phyloP scores from a whole-genome alignment of 2,797 vertebrate species.

The Lutjanus campechanus region DNA sequence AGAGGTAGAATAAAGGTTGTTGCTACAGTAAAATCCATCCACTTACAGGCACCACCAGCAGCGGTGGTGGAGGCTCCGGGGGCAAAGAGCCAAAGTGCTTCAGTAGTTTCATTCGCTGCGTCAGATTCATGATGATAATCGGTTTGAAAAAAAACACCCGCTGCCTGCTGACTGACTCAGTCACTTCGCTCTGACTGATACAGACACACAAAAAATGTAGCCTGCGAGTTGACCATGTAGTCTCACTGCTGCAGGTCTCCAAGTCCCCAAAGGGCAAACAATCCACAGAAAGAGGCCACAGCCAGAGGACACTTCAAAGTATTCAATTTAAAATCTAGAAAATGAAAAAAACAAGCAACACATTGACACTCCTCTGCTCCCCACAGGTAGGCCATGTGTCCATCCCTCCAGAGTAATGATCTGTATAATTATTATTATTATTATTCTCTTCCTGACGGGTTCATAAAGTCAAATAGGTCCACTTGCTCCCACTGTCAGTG shows the following conservation, averaged over 20 bases:
- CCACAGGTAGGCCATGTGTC: not conserved
- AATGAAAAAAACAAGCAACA: not conserved
- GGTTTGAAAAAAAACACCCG: slow-evolving; percentile 11
- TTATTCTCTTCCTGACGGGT: slow-evolving; percentile 5
- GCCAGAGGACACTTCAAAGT: not conserved
- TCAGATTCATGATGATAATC: slow-evolving; percentile 74
- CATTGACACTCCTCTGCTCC: not conserved
- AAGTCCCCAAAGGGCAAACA: not conserved
- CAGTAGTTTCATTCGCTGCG: slow-evolving; percentile 75
- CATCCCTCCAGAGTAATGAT: not conserved
- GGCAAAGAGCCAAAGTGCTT: slow-evolving; percentile 81
- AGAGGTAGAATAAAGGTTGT: not conserved
- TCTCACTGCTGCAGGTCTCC: not conserved
- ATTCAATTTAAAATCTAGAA: not conserved
- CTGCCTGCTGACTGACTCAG: slow-evolving; percentile 12
- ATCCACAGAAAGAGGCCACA: slow-evolving; percentile 14
- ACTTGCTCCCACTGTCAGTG: slow-evolving; percentile 48
- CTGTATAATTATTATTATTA: not conserved
- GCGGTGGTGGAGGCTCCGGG: slow-evolving; percentile 71
- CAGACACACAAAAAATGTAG: not conserved
- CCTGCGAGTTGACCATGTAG: not conserved
- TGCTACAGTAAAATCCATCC: not conserved
- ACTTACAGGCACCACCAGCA: slow-evolving; percentile 83
- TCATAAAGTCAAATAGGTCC: slow-evolving; percentile 48
- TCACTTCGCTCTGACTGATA: not conserved